Base-by-base conservation (phyloP, 64 coral and sea anemone species). In the Pachyseris speciosa region DNA sequence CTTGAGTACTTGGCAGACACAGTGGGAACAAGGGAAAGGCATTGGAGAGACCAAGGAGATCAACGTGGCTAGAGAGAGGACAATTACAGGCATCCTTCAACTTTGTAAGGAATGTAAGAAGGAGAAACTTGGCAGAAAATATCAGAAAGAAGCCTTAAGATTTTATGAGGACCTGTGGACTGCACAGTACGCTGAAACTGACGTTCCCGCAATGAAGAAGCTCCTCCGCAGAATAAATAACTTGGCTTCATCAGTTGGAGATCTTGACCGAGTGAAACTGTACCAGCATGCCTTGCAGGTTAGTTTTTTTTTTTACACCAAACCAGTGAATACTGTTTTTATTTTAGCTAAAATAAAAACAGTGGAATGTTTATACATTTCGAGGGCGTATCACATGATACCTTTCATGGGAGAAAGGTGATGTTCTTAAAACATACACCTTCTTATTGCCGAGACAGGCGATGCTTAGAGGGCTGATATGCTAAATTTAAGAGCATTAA, bases 61-160 rank as follows among this genome's bases (percentile, higher is more conserved):
- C 5, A 34, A 8, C 3, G 32, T 80, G 34, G 34, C 44, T 5
- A 77, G 28, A 19, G 45, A 77, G 7, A 27, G 27, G 52, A 36
- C 28, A 45, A 77, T 77, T 10, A 77, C 29, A 8, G 73, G 73
- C 7, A 77, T 77, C 12, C 73, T 77, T 7, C 73, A 52, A 17
- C 17, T 77, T 9, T 51, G 73, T 45, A 8, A 51, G 22, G 73
- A 77, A 12, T 45, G 50, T 0, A 77, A 77, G 8, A 51, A 34
- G 19, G 2, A 77, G 5, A 3, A 52, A 28, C 44, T 77, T 28
- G 5, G 7, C 45, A 31, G 27, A 33, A 17, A 15, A 32, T 77
- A 51, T 51, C 27, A 15, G 10, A 31, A 52, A 44, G 47, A 77
- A 77, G 47, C 43, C 6, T 15, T 77, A 11, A 0, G 6, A 0